These are phyloP conservation scores for Anguilla megastoma DNA, from an alignment of 2,797 vertebrate genomes.

Conservation along the genomic window DNA sequence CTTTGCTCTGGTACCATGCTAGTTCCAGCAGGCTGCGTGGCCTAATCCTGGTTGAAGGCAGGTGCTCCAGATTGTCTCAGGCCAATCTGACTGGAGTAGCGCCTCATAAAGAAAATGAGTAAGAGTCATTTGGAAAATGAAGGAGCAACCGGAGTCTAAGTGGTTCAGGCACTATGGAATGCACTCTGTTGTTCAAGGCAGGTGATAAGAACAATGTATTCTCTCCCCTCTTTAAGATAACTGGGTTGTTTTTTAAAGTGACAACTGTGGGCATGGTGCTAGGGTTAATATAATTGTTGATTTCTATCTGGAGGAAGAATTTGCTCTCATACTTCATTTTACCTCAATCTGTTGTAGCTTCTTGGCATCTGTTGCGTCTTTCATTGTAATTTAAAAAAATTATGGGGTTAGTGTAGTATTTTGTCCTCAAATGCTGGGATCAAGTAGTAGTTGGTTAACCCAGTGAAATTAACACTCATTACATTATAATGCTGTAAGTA, in stretches of 20 bases:
- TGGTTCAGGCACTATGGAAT: background rate
- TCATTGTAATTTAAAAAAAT: background rate
- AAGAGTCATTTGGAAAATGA: background rate
- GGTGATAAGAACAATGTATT: background rate
- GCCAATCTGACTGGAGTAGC: background rate
- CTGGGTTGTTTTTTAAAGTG: background rate
- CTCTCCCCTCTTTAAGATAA: background rate
- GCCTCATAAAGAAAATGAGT: background rate
- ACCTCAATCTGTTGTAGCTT: background rate
- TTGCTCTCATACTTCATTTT: background rate
- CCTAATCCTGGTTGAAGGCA: conserved; percentile 71
- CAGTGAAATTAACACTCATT: background rate
- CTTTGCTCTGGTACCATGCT: conserved; percentile 69
- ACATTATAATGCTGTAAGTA: background rate
- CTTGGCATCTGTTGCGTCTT: background rate
- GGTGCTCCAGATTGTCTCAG: conserved; percentile 58
- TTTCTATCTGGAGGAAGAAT: conserved; percentile 3
- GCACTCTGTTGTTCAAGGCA: background rate
- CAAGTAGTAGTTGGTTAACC: no score
- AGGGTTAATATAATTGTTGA: background rate
- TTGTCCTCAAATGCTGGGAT: background rate
- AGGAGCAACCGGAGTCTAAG: background rate
- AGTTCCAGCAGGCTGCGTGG: conserved; percentile 63
- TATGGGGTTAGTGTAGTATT: background rate
- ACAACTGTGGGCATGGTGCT: background rate